Evolutionary conservation across 2,113 vertebrate species (phyloP), one percentile per base, ranked within the genome.

Genomic region (Rattus rattus): DNA sequence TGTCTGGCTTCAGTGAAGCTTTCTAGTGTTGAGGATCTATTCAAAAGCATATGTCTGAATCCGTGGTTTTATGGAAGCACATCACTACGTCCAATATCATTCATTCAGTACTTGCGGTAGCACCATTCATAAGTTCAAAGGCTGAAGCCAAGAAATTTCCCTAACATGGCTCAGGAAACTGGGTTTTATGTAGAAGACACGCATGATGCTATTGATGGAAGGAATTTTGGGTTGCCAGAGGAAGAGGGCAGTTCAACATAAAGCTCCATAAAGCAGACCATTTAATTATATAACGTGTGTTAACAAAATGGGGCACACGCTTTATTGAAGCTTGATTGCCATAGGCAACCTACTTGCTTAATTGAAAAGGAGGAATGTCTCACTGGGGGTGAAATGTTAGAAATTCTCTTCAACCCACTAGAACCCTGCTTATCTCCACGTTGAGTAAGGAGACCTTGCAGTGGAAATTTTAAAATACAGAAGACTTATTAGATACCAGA

Each of bases 21-120:
- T 95, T 92, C 83, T 91, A 69, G 28, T 96, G 84, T 91, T 77
- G 88, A 96, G 72, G 61, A 86, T 92, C 49, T 65, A 88, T 88
- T 97, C 95, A 92, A 94, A 97, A 97, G 81, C 92, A 97, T 80
- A 94, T 96, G 94, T 96, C 67, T 89, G 61, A 91, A 83, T 95
- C 81, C 92, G 75, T 96, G 59, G 20, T 77, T 96, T 97, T 83
- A 96, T 95, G 76, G 67, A 52, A 96, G 36, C 73, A 72, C 59
- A 43, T 92, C 77, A 83, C 24, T 24, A 75, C 88, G 56, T 67
- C 85, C 91, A 90, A 67, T 43, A 92, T 92, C 81, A 86, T 90
- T 94, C 47, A 88, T 92, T 81, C 59, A 76, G 70, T 20, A 90
- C n/a, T 94, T 92, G 79, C 54, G 85, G 28, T 49, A 96, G 90